Evolutionary conservation across 2,113 vertebrate genomes (phyloP), one percentile per base, ranked within the genome.

Genomic region (Aegithalos caudatus): DNA sequence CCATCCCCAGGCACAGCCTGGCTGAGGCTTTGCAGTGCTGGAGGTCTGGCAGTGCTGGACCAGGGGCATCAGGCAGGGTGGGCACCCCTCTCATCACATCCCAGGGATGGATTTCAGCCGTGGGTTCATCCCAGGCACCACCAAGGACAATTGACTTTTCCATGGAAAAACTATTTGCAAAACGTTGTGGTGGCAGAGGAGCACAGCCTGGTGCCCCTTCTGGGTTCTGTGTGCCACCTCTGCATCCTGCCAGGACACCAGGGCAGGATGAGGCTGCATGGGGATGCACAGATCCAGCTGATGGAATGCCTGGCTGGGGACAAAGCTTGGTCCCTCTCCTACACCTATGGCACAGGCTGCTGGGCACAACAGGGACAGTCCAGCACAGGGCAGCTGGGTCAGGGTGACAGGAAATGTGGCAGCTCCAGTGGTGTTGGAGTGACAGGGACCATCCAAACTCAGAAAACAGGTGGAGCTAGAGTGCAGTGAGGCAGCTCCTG

Each of bases 341-440:
- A 21, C 62, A 70, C 16, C 51, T 27, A 2, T 0, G 2, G 50
- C 11, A 13, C 38, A 24, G 54, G 40, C 4, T 48, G 29, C 7
- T 31, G 51, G 16, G 11, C 33, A 69, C 44, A 14, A 24, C 0
- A 0, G 50, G 50, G 58, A 31, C 67, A 1, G 0, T 20, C 24
- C 2, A 3, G n/a, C 0, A 0, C 51, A 37, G 51, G 8, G 14
- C 9, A 10, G 50, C 65, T 45, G n/a, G 21, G 25, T n/a, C 24
- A 23, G 57, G 44, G 62, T 1, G 6, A 44, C 0, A 19, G 66
- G 42, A 1, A 2, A 42, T 38, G 60, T 38, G 48, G 5, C 53
- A 83, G 53, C 21, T 86, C 80, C 57, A 0, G 4, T 20, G 20
- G 38, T 0, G 3, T 12, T 8, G 20, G 53, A 54, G 57, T 9